Evolutionary conservation across 2,113 vertebrate species (phyloP), one percentile per base, ranked within the genome.

Genomic region (Dipodomys stephensi): DNA sequence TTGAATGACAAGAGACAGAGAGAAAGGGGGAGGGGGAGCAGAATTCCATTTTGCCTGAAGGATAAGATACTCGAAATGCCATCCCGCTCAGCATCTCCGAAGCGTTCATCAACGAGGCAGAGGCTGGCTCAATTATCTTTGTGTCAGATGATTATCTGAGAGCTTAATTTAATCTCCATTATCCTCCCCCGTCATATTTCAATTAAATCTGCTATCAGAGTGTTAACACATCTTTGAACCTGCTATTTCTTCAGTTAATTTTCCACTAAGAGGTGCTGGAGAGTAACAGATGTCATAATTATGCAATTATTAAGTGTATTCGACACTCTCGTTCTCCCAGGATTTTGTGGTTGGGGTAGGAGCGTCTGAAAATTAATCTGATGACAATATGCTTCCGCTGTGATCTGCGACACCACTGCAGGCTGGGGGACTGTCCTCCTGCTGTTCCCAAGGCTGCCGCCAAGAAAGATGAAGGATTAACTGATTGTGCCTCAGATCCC

Each of bases 231-330:
- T 98, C 98, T 98, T 98, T 99, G 98, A 99, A 98, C 98, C 97
- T 98, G 98, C 96, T 98, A 98, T 98, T 99, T 98, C 98, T 98
- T 98, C 95, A 97, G 98, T 98, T 99, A 98, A 99, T 99, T 98
- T 98, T 98, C 97, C 98, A 97, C 98, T 98, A 98, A 99, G 98
- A 99, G 98, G 98, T 98, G 97, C 98, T 98, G 96, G 68, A 98
- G 98, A 98, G 97, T 98, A 99, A 99, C 98, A 99, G 98, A 99
- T 99, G 98, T 99, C 98, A 99, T 99, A 99, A 99, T 99, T 99
- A 99, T 98, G 98, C 98, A 98, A 98, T 99, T 98, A 98, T 98
- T 97, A 98, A 98, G 98, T 97, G 98, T 97, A 98, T 98, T 99
- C 98, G 98, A 98, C 97, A 98, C 98, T 98, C 98, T 98, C 86